A percentile compares a stretch with the other conserved stretches of the same genome.
Evolutionary conservation across 2,797 vertebrate genomes (phyloP).

Genomic region (Cyprinodon diabolis): DNA sequence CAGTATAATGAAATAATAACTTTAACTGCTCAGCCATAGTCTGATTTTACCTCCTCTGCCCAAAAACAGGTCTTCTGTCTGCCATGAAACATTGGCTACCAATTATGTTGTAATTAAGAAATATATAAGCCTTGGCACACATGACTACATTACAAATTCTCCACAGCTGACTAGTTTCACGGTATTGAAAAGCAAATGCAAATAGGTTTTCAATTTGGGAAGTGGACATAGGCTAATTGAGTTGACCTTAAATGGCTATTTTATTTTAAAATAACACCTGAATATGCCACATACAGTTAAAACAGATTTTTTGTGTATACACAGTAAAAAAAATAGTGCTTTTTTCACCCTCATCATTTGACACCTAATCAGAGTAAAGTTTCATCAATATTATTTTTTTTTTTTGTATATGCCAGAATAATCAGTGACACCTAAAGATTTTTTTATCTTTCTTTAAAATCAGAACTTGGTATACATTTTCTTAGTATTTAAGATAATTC

Average conservation of each 20-base stretch:
- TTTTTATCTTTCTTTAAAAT: background rate
- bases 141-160: constrained; percentile 67
- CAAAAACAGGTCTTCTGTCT: constrained; percentile 62
- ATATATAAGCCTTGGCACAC: constrained; percentile 64
- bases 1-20: constrained; percentile 69
- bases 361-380: background rate
- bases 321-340: background rate
- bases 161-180: constrained; percentile 60
- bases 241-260: constrained; percentile 61
- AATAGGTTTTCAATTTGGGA: constrained; percentile 58
- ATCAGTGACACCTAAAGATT: too few relatives aligned
- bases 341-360: background rate
- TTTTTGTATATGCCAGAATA: too few relatives aligned
- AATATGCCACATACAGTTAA: background rate
- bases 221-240: constrained; percentile 57
- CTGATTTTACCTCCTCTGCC: constrained; percentile 58
- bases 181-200: constrained; percentile 61
- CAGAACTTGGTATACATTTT: background rate
- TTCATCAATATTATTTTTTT: background rate
- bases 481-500: background rate
- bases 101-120: constrained; percentile 79
- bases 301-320: background rate
- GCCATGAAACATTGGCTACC: constrained; percentile 71
- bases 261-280: constrained; percentile 49
- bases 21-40: constrained; percentile 67